A percentile compares a stretch with the other conserved stretches of the same genome.
phyloP scores from a whole-genome alignment of 1,140 invertebrate species.

The Limonius californicus region DNA sequence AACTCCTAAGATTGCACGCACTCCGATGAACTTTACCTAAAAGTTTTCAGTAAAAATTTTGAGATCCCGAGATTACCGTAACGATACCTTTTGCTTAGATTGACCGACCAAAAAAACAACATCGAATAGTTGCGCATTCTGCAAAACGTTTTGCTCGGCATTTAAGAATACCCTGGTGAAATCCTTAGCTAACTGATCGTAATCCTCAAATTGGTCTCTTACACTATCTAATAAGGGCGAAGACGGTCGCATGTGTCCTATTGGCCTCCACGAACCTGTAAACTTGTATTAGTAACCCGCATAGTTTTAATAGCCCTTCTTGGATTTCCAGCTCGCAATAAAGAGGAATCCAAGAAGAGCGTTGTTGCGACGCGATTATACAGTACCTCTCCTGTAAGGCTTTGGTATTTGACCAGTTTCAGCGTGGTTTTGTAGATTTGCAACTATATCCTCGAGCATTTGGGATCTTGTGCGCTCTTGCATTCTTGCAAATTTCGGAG shows the following conservation, averaged over 20 bases:
- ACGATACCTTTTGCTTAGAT: conserved; percentile 77
- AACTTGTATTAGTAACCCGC: no score
- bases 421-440: conserved; percentile 89
- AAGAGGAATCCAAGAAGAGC: no score
- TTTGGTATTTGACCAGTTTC: conserved; percentile 95
- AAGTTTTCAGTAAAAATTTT: conserved; percentile 2
- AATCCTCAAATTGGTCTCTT: conserved; percentile 88
- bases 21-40: conserved; percentile 69
- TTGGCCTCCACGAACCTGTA: conserved; percentile 87
- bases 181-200: conserved; percentile 89
- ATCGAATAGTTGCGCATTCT: conserved; percentile 81
- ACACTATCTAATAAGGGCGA: conserved; percentile 89
- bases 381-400: conserved; percentile 76
- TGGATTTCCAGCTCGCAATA: no score
- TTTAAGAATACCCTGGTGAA: conserved; percentile 88
- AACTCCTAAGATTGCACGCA: conserved; percentile 86
- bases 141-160: conserved; percentile 62
- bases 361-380: no score
- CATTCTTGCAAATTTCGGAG: conserved; percentile 94
- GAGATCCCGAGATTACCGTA: no score
- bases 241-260: conserved; percentile 91
- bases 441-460: conserved; percentile 92
- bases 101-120: conserved; percentile 88
- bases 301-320: no score
- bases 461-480: conserved; percentile 86